A percentile compares a stretch with the other conserved stretches of the same genome.
Conservation (phyloP, 2,888 invertebrate genomes). For the Metacarcinus magister region DNA sequence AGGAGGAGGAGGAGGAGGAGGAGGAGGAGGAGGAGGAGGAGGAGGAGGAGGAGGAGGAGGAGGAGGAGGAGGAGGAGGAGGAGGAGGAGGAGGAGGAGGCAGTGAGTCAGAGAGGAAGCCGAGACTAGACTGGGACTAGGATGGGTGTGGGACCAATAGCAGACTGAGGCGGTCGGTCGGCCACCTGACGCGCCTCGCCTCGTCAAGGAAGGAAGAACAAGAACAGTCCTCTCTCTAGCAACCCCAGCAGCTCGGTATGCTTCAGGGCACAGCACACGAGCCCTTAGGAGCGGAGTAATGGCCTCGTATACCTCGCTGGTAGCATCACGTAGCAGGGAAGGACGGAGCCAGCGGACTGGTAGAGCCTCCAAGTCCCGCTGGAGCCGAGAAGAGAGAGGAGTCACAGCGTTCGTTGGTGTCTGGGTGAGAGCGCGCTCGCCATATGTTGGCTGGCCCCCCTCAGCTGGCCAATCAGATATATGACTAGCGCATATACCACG, state of each 20-base stretch:
- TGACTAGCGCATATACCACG: too few species aligned
- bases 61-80: background rate
- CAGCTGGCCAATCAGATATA: background rate
- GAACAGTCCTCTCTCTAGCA: background rate
- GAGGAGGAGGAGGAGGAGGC: background rate
- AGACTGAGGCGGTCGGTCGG: background rate
- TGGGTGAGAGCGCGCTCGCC: background rate
- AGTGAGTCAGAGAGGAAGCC: background rate
- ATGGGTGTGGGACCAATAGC: constrained; percentile 30
- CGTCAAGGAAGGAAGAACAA: background rate
- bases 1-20: background rate
- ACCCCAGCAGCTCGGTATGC: background rate
- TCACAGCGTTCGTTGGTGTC: background rate
- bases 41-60: background rate
- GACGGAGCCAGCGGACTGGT: background rate
- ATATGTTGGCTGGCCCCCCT: background rate
- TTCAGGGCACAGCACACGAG: background rate
- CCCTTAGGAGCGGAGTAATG: background rate
- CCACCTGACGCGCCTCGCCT: constrained; percentile 26
- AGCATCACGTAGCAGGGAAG: background rate
- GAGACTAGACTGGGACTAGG: background rate
- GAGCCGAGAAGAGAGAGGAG: background rate
- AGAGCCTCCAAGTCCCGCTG: background rate
- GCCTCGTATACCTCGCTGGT: background rate
- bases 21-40: background rate